phyloP scores from a whole-genome alignment of 2,113 vertebrate genomes.

The Bubo bubo region DNA sequence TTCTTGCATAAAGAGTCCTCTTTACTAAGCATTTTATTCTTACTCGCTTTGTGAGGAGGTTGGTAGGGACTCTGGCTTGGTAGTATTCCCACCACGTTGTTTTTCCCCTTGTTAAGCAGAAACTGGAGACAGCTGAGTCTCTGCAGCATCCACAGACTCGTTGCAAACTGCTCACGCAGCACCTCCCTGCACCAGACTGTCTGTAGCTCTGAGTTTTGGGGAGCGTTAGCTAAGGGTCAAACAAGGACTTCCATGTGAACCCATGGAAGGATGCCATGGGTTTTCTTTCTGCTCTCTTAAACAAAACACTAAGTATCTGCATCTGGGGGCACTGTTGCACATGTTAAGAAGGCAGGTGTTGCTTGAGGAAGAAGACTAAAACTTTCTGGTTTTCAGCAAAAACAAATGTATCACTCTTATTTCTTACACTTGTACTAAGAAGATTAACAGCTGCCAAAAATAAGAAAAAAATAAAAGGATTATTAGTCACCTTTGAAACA shows the following conservation, averaged over 20 bases:
- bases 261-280: background rate
- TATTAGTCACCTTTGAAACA: background rate
- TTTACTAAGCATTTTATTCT: background rate
- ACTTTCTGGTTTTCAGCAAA: background rate
- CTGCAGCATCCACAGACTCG: background rate
- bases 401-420: background rate
- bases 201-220: background rate
- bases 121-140: background rate
- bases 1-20: background rate
- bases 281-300: background rate
- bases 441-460: background rate
- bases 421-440: background rate
- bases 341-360: background rate
- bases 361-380: background rate
- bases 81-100: background rate
- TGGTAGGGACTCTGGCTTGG: background rate
- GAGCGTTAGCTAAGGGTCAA: background rate
- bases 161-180: background rate
- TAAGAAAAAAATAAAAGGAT: background rate
- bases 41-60: background rate
- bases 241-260: background rate
- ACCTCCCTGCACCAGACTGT: background rate
- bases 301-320: background rate
- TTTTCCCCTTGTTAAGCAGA: background rate
- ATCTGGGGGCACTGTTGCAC: accelerated